phyloP scores from a whole-genome alignment of 2,797 vertebrate species.

The Artibeus jamaicensis region DNA sequence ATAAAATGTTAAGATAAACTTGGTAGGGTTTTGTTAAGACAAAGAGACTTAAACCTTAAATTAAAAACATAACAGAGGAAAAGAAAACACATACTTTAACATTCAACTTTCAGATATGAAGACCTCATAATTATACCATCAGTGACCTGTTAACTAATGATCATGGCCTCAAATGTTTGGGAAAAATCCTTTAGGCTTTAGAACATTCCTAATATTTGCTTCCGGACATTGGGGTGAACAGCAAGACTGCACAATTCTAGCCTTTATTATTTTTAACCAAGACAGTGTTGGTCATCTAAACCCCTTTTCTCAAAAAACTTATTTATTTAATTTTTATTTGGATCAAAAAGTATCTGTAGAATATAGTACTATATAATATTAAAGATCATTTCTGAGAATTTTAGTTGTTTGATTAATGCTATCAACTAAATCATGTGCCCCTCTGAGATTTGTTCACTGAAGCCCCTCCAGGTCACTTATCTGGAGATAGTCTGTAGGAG shows the following conservation, averaged over 20 bases:
- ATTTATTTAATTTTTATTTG: conserved; percentile 47
- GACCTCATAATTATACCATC: background rate
- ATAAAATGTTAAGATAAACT: conserved; percentile 59
- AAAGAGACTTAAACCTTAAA: conserved; percentile 6
- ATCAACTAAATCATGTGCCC: background rate
- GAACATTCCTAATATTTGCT: conserved; percentile 29
- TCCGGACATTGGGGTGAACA: background rate
- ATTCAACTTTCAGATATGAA: conserved; percentile 41
- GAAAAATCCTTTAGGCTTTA: background rate
- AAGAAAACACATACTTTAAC: conserved; percentile 1
- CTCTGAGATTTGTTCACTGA: background rate
- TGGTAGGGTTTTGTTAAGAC: background rate
- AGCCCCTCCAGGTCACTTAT: background rate
- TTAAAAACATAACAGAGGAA: conserved; percentile 39
- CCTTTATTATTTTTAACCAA: background rate
- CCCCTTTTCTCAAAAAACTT: background rate
- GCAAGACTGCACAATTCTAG: background rate
- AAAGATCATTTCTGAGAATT: background rate
- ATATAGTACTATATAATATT: background rate
- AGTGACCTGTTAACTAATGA: background rate
- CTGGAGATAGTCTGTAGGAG: background rate
- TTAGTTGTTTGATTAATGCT: background rate
- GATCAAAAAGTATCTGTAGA: conserved; percentile 39
- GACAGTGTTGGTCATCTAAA: background rate
- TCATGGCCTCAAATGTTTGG: background rate